phyloP scores from a whole-genome alignment of 2,113 vertebrate species.

The Baryphthengus martii region DNA sequence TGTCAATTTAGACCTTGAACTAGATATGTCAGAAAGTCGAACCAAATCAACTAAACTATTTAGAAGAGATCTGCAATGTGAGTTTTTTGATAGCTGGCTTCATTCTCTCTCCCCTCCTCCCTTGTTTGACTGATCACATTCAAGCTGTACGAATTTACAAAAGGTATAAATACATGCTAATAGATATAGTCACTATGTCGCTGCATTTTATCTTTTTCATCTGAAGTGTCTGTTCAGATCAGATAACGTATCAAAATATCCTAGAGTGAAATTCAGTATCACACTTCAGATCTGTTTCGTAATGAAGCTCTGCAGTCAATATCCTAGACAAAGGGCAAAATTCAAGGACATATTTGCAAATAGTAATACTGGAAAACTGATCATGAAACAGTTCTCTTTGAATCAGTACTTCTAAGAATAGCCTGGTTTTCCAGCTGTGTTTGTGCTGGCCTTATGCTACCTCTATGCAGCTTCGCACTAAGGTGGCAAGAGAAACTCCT shows the following conservation, averaged over 20 bases:
- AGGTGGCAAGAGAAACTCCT: not conserved
- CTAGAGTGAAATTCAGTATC: not conserved
- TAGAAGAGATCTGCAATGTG: slow-evolving; percentile 7
- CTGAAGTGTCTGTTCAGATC: not conserved
- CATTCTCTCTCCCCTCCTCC: not conserved
- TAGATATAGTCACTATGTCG: not conserved
- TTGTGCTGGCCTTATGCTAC: not conserved
- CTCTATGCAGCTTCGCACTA: not conserved
- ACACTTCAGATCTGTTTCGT: not conserved
- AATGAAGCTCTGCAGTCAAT: not conserved
- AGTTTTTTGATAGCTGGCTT: not conserved
- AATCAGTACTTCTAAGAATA: not conserved
- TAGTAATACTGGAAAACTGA: not conserved
- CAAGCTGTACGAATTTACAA: not conserved
- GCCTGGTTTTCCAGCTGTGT: not conserved
- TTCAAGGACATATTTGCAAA: not conserved
- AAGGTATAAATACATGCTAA: not conserved
- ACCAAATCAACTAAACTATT: slow-evolving; percentile 18
- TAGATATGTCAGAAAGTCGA: slow-evolving; percentile 41
- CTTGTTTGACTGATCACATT: not conserved
- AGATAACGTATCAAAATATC: not conserved
- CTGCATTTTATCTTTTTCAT: not conserved
- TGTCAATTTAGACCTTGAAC: slow-evolving; percentile 25
- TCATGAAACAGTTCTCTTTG: not conserved
- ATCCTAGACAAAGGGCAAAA: not conserved